phyloP scores from a whole-genome alignment of 1,140 invertebrate genomes.

The Melanaphis sacchari region DNA sequence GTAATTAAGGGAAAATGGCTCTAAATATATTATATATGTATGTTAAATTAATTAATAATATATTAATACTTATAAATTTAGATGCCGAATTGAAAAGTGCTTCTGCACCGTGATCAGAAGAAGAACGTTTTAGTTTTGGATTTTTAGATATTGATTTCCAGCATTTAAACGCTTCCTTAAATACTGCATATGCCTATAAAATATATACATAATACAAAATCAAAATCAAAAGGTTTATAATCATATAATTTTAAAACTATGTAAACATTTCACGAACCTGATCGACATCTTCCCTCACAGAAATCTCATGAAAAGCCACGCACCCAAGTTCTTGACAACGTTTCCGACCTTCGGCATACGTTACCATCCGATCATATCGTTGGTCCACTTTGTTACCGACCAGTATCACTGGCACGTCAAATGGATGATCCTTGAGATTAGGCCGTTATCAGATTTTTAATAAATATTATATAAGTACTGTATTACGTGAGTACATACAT shows the following conservation, averaged over 20 bases:
- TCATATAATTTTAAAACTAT: neutral
- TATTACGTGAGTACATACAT: neutral
- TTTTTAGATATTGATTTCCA: slow-evolving; percentile 74
- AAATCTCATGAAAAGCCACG: slow-evolving; percentile 83
- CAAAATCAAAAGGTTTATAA: neutral
- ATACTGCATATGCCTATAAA: slow-evolving; percentile 73
- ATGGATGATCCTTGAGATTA: slow-evolving; percentile 65
- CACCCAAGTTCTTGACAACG: slow-evolving; percentile 80
- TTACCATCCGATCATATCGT: slow-evolving; percentile 77
- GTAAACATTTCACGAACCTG: slow-evolving; percentile 67
- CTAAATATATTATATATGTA: neutral
- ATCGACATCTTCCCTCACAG: slow-evolving; percentile 80
- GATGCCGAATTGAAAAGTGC: slow-evolving; percentile 50
- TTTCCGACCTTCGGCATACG: slow-evolving; percentile 73
- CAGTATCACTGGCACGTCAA: slow-evolving; percentile 76
- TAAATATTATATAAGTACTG: neutral
- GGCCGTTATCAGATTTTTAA: neutral
- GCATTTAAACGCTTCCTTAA: slow-evolving; percentile 72
- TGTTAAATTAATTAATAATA: neutral
- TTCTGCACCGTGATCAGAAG: slow-evolving; percentile 64
- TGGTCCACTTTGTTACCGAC: slow-evolving; percentile 85
- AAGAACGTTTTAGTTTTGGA: slow-evolving; percentile 68
- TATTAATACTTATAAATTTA: slow-evolving; percentile 45
- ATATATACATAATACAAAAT: slow-evolving; percentile 16
- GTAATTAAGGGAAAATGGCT: neutral